Base-by-base conservation (phyloP, 1,140 invertebrate species). In the Drosophila bocki region DNA sequence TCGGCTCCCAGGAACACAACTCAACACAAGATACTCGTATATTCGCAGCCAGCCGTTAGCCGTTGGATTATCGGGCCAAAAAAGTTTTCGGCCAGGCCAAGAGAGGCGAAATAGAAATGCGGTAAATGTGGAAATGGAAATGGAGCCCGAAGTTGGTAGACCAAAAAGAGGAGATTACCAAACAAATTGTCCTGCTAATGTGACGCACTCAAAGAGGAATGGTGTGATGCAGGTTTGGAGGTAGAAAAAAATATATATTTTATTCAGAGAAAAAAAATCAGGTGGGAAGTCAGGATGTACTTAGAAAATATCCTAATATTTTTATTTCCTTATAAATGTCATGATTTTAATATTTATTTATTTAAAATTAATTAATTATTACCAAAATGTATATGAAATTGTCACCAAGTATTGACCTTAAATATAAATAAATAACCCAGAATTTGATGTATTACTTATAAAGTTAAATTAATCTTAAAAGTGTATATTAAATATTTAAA, bases 151-250 rank as follows among this genome's bases (percentile, higher is more conserved):
- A 51, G 59, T 80, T 74, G 56, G 42, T 32, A 65, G 54, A 56
- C 71, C 81, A 48, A 54, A 77, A 62, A 77, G 71, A 75, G 74
- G 69, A 81, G 81, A 90, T 90, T 90, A 85, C 70, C 81, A 57
- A 90, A 85, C 85, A 90, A 90, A 90, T 90, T 90, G 85, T 81
- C 59, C 74, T 81, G 60, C 85, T 90, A 88, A 88, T 88, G 84
- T 71, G 83, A 58, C 57, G 68, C 63, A 54, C 59, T 54, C 45
- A 45, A 60, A 65, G 59, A 15, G 32, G 41, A 47, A 45, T 44
- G 29, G 37, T 48, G 47, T 48, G 42, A 54, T 39, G 22, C 41
- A 41, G 68, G 60, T 41, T 26, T 32, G n/a, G 60, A 35, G 39
- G 48, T 61, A n/a, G 17, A 61, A 45, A 56, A 12, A 8, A 32